Percentiles rank a stretch among this genome's conserved stretches.
These are phyloP conservation scores for Siniperca undulata DNA, from an alignment of 2,797 vertebrate species.

Conservation along the genomic window DNA sequence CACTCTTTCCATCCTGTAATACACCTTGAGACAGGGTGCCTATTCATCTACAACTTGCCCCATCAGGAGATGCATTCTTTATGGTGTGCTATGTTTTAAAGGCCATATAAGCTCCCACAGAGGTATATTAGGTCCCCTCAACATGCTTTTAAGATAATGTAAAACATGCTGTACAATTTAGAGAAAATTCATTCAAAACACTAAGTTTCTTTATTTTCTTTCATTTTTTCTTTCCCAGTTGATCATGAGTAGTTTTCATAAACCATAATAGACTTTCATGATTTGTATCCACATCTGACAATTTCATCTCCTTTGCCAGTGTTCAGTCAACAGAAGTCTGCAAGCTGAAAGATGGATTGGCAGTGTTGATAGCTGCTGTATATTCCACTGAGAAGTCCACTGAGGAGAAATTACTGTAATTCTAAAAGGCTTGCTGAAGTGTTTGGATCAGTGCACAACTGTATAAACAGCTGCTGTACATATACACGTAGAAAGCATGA, in stretches of 20 bases:
- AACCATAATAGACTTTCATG: not conserved
- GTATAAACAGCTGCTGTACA: slow-evolving; percentile 49
- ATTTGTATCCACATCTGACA: slow-evolving; percentile 32
- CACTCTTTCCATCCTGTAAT: slow-evolving; percentile 75
- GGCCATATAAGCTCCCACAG: slow-evolving; percentile 52
- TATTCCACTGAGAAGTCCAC: slow-evolving; percentile 53
- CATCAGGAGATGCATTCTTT: slow-evolving; percentile 69
- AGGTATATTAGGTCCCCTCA: slow-evolving; percentile 24
- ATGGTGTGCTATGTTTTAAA: slow-evolving; percentile 62
- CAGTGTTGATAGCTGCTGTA: slow-evolving; percentile 53
- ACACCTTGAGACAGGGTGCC: slow-evolving; percentile 74
- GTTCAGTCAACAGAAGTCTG: slow-evolving; percentile 43
- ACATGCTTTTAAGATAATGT: slow-evolving; percentile 37
- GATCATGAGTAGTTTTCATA: not conserved
- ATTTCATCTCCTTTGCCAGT: slow-evolving; percentile 30
- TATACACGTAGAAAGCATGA: slow-evolving; percentile 29
- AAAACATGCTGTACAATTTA: slow-evolving; percentile 50
- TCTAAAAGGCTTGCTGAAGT: slow-evolving; percentile 54
- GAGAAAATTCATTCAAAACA: slow-evolving; percentile 1
- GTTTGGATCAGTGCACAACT: slow-evolving; percentile 58
- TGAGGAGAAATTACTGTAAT: slow-evolving; percentile 71
- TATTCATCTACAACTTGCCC: slow-evolving; percentile 64
- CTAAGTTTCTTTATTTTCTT: not conserved
- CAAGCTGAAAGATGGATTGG: slow-evolving; percentile 49
- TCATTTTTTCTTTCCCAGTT: not conserved